Evolutionary conservation across 1,140 invertebrate genomes (phyloP).

Genomic region (Rhizoglyphus robini): DNA sequence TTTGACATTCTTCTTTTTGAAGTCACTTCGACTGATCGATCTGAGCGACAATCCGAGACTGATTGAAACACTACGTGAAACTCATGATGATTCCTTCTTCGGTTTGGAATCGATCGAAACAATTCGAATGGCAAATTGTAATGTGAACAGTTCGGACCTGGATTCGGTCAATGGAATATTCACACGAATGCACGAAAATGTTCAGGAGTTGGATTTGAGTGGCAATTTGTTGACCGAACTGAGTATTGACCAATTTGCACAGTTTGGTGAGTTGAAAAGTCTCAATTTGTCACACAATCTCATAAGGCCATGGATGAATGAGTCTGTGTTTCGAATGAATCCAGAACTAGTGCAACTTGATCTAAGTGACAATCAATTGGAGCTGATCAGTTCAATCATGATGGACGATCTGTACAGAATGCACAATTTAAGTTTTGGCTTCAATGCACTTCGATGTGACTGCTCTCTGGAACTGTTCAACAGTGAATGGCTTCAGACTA

Average conservation of each 20-base stretch:
- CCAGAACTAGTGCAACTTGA: conserved; percentile 17
- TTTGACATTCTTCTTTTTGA: conserved; percentile 21
- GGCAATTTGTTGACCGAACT: conserved; percentile 12
- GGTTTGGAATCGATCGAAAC: conserved; percentile 21
- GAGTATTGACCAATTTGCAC: neutral
- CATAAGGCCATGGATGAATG: conserved; percentile 16
- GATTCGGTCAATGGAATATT: conserved; percentile 1
- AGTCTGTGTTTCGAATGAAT: conserved; percentile 16
- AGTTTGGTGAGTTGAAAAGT: conserved; percentile 16
- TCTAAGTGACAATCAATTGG: conserved; percentile 15
- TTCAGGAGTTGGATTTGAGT: conserved; percentile 17
- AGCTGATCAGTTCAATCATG: conserved; percentile 13
- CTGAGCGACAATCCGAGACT: conserved; percentile 19
- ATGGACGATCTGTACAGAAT: conserved; percentile 18
- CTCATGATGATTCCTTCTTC: conserved; percentile 21
- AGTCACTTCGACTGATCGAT: conserved; percentile 19
- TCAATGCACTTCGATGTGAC: conserved; percentile 18
- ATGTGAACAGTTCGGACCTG: conserved; percentile 16
- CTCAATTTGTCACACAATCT: conserved; percentile 20
- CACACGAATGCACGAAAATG: conserved; percentile 16
- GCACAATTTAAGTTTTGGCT: conserved; percentile 14
- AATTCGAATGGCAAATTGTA: conserved; percentile 10
- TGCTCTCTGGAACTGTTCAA: neutral
- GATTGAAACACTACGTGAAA: conserved; percentile 16
- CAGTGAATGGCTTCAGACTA: neutral